phyloP scores from a whole-genome alignment of 2,797 vertebrate species.

The Pterois miles region DNA sequence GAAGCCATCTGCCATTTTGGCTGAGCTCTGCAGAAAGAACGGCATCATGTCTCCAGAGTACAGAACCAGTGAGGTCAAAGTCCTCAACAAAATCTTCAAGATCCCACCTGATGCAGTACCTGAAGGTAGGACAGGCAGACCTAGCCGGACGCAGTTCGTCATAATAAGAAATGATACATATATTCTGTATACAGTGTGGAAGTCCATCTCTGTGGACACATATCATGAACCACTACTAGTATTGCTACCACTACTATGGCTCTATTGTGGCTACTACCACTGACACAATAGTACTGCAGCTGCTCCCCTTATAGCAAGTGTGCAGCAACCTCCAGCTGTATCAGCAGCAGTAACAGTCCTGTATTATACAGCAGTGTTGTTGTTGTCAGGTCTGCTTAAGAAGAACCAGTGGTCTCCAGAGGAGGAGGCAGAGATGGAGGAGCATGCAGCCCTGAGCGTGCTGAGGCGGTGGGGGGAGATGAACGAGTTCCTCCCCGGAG shows the following conservation, averaged over 20 bases:
- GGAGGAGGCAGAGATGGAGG: conserved; percentile 81
- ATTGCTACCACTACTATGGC: background rate
- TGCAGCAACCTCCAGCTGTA: background rate
- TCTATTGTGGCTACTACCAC: background rate
- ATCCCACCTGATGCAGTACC: conserved; percentile 86
- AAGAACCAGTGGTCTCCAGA: conserved; percentile 80
- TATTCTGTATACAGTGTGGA: background rate
- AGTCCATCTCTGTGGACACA: background rate
- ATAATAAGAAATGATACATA: background rate
- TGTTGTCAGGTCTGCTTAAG: conserved; percentile 75
- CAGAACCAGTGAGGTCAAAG: conserved; percentile 88
- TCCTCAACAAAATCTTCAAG: conserved; percentile 94
- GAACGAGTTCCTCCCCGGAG: conserved; percentile 85
- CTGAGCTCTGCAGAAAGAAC: conserved; percentile 89
- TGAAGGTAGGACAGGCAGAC: conserved; percentile 81
- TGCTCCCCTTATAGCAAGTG: background rate
- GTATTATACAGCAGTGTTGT: background rate
- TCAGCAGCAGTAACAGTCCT: background rate
- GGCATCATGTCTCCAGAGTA: conserved; percentile 88
- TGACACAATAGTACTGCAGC: background rate
- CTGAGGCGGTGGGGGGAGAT: conserved; percentile 91
- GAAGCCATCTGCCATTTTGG: conserved; percentile 89
- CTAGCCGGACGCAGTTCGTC: background rate
- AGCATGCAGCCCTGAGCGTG: conserved; percentile 89
- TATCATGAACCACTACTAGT: background rate